Evolutionary conservation across 2,888 invertebrate genomes (phyloP).

Genomic region (Phrixothrix hirtus): DNA sequence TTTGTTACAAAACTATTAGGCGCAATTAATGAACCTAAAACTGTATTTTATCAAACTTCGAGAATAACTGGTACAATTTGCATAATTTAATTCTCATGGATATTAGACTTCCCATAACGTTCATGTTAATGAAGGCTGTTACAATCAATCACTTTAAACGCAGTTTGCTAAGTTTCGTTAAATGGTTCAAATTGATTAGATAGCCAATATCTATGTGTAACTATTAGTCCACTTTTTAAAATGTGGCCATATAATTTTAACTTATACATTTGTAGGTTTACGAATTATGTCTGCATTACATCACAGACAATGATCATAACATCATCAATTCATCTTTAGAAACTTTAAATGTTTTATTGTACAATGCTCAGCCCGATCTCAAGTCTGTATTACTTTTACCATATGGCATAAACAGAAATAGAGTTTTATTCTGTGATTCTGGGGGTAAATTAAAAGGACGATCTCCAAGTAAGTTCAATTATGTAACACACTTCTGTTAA

Average conservation of each 20-base stretch:
- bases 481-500: conserved; percentile 1
- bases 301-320: conserved; percentile 78
- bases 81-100: no score
- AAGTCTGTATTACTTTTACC: conserved; percentile 60
- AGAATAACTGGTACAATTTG: no score
- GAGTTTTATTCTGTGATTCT: conserved; percentile 51
- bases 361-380: conserved; percentile 60
- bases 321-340: conserved; percentile 87
- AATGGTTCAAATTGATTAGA: no score
- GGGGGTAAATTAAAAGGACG: conserved; percentile 55
- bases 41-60: no score
- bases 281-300: conserved; percentile 74
- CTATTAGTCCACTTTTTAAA: no score
- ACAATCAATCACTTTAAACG: no score
- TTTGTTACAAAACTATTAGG: no score
- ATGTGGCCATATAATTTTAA: conserved; percentile 46
- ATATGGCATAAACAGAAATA: conserved; percentile 54
- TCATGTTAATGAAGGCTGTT: no score
- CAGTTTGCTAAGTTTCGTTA: not conserved
- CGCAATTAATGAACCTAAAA: no score
- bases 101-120: no score
- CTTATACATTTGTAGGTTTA: conserved; percentile 68
- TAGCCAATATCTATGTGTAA: no score
- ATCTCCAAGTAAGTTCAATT: conserved; percentile 60
- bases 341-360: conserved; percentile 67